Conservation (phyloP, 2,113 vertebrate species). For the Rana temporaria region DNA sequence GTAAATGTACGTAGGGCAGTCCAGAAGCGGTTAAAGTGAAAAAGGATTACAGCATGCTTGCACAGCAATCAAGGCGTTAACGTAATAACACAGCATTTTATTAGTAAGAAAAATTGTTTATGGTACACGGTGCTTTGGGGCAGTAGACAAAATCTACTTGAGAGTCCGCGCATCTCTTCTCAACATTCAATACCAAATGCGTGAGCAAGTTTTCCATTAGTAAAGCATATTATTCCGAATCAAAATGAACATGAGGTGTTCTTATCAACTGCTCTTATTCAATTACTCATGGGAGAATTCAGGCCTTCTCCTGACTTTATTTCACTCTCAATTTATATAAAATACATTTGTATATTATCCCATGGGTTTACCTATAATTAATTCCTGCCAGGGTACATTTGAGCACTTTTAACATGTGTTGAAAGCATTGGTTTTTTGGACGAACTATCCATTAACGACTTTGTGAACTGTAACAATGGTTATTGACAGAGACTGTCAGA, state of each 20-base stretch:
- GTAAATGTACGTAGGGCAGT: too few species aligned
- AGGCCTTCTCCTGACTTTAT: conserved; percentile 57
- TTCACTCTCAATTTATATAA: conserved; percentile 62
- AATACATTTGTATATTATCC: conserved; percentile 61
- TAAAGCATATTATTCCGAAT: conserved; percentile 31
- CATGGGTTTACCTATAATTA: conserved; percentile 74
- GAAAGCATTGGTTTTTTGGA: conserved; percentile 74
- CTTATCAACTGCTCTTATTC: conserved; percentile 24
- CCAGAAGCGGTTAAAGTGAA: too few species aligned
- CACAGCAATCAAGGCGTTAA: too few species aligned
- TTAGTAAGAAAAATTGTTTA: too few species aligned
- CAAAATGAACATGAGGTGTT: conserved; percentile 26
- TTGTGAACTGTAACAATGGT: conserved; percentile 83
- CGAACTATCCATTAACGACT: conserved; percentile 82
- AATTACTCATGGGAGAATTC: conserved; percentile 25
- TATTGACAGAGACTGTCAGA: conserved; percentile 84
- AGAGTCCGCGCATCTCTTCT: background rate
- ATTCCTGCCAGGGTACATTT: conserved; percentile 73
- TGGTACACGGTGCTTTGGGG: too few species aligned
- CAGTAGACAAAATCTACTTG: too few species aligned
- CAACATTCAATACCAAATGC: background rate
- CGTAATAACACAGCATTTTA: too few species aligned
- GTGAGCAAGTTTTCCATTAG: conserved; percentile 22
- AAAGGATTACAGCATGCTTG: too few species aligned
- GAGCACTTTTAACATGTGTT: conserved; percentile 68